These are phyloP conservation scores for Spea bombifrons DNA, from an alignment of 2,113 vertebrate species.

Conservation along the genomic window DNA sequence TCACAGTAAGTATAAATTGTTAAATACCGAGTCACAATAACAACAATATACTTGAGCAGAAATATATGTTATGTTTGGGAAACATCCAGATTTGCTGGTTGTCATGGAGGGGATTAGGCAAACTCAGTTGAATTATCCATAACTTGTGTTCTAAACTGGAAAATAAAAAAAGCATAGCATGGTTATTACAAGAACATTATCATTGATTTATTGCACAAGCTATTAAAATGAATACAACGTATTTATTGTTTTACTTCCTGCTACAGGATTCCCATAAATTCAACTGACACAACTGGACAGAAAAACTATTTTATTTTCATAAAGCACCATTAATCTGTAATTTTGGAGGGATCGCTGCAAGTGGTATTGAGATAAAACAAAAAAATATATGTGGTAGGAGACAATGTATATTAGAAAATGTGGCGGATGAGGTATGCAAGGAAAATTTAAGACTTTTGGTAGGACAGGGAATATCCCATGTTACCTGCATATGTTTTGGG, in stretches of 20 bases:
- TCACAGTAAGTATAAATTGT: neutral
- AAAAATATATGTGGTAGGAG: neutral
- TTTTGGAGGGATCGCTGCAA: neutral
- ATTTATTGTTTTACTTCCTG: conserved; percentile 6
- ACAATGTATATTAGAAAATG: neutral
- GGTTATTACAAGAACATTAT: neutral
- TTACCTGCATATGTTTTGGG: too few species aligned
- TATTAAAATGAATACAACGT: conserved; percentile 3
- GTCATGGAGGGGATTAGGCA: conserved; percentile 10
- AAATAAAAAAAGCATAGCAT: neutral
- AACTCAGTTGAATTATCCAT: conserved; percentile 16
- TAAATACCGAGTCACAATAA: neutral
- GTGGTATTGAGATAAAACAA: neutral
- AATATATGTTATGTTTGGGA: conserved; percentile 20
- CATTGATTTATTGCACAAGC: neutral
- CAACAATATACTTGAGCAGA: neutral
- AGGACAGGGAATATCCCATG: too few species aligned
- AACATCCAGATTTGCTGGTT: conserved; percentile 19
- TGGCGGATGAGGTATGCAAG: too few species aligned
- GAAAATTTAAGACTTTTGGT: too few species aligned
- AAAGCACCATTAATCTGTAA: neutral
- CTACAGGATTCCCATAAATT: conserved; percentile 8
- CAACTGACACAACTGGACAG: neutral
- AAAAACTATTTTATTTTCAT: neutral
- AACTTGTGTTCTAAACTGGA: conserved; percentile 20